Evolutionary conservation across 2,113 vertebrate species (phyloP), one percentile per base, ranked within the genome.

Genomic region (Panurus biarmicus): DNA sequence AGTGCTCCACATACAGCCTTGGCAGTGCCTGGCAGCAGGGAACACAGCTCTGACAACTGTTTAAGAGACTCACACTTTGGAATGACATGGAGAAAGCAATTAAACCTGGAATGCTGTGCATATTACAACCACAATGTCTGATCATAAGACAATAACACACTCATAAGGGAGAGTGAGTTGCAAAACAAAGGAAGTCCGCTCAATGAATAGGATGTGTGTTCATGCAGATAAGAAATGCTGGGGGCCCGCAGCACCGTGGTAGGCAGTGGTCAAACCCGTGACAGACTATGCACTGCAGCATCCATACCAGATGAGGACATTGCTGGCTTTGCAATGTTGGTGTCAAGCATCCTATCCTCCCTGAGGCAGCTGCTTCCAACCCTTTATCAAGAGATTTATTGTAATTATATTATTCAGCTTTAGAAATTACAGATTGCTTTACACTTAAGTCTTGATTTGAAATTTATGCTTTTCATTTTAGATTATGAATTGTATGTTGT

Each of bases 101-200:
- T 77, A 58, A 86, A 86, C 54, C 9, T 50, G 60, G 50, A 54
- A 13, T 14, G 29, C 1, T 5, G 51, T 0, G 1, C 38, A 15
- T 29, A 23, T 58, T 65, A 58, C 44, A 75, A 10, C 25, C 5
- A 4, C 0, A 0, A 16, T 0, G 1, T 23, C 38, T 1, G 5
- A 72, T 53, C 44, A 31, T 11, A 45, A 80, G 12, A 35, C 1
- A 2, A 10, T n/a, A 71, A 86, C 38, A 73, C 11, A 14, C n/a
- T 42, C 35, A 1, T 22, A 85, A 50, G 44, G 56, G 26, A 71
- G 10, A 85, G 15, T 24, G 24, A 64, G 44, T 44, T 85, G 65
- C 35, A 64, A 87, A 85, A 64, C 84, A 72, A 64, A 95, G 89
- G 80, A 91, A 95, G 53, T n/a, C 29, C 2, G 1, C 84, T 67